Percentiles rank a stretch among this genome's conserved stretches.
These are phyloP conservation scores for Otus scops DNA, from an alignment of 2,797 vertebrate genomes.

Conservation along the genomic window DNA sequence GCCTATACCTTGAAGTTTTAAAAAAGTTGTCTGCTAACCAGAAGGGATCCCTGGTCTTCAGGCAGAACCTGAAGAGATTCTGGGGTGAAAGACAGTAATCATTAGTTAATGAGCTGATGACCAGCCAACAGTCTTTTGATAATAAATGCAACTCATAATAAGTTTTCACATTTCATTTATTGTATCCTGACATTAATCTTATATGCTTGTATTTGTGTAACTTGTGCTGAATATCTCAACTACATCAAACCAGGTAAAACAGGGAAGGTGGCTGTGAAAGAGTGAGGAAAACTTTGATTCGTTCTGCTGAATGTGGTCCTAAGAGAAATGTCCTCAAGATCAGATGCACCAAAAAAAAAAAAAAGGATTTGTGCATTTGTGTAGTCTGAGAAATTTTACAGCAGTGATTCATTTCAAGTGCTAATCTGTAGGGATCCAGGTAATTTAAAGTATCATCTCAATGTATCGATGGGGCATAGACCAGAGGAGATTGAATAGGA, in stretches of 20 bases:
- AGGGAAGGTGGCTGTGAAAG: not conserved
- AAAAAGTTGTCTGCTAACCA: not conserved
- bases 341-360: not conserved
- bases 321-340: not conserved
- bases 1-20: not conserved
- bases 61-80: not conserved
- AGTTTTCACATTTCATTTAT: not conserved
- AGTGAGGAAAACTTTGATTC: not conserved
- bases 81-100: not conserved
- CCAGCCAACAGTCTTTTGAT: not conserved
- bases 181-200: not conserved
- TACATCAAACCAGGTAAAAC: not conserved
- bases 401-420: not conserved
- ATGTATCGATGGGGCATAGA: not conserved
- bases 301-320: rapidly evolving
- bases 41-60: not conserved
- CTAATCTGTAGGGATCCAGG: not conserved
- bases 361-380: not conserved
- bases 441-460: not conserved
- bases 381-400: not conserved
- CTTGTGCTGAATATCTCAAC: not conserved
- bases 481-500: not conserved
- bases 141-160: not conserved
- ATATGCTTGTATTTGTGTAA: not conserved
- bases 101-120: not conserved